These are phyloP conservation scores for Anoplius nigerrimus DNA, from an alignment of 2,888 invertebrate species.

Conservation along the genomic window DNA sequence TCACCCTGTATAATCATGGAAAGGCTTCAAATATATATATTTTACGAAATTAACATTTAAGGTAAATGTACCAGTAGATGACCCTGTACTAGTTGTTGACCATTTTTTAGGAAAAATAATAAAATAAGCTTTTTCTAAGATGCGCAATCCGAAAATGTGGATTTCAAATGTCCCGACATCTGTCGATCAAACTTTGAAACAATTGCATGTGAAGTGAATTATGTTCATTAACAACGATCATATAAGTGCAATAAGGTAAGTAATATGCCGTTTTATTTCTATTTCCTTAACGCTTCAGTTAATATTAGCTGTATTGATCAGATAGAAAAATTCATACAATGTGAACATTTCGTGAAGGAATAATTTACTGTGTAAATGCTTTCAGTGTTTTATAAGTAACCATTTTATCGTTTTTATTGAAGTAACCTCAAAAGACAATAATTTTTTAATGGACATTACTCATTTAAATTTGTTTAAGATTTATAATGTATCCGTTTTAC, in stretches of 20 bases:
- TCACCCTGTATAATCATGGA: too few species aligned
- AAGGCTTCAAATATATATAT: too few species aligned
- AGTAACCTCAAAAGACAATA: constrained; percentile 1
- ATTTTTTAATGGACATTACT: not conserved
- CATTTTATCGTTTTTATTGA: not conserved
- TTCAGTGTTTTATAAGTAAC: constrained; percentile 1
- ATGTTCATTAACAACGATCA: not conserved
- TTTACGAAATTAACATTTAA: too few species aligned
- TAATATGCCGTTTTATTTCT: constrained; percentile 11
- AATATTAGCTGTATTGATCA: constrained; percentile 7
- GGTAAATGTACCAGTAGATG: not conserved
- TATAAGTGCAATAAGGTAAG: constrained; percentile 7
- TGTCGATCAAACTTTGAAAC: too few species aligned
- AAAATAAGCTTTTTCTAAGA: not conserved
- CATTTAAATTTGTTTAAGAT: constrained; percentile 7
- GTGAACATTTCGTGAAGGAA: constrained; percentile 4
- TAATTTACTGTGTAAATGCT: constrained; percentile 3
- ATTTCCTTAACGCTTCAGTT: constrained; percentile 1
- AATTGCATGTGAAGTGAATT: constrained; percentile 10
- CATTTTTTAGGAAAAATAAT: not conserved
- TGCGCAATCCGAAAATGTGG: not conserved
- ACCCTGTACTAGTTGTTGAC: not conserved
- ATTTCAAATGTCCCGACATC: not conserved
- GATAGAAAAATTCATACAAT: constrained; percentile 2
- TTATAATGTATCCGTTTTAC: constrained; percentile 6